These are phyloP conservation scores for Pleuronectes platessa DNA, from an alignment of 2,113 vertebrate species.

Conservation along the genomic window DNA sequence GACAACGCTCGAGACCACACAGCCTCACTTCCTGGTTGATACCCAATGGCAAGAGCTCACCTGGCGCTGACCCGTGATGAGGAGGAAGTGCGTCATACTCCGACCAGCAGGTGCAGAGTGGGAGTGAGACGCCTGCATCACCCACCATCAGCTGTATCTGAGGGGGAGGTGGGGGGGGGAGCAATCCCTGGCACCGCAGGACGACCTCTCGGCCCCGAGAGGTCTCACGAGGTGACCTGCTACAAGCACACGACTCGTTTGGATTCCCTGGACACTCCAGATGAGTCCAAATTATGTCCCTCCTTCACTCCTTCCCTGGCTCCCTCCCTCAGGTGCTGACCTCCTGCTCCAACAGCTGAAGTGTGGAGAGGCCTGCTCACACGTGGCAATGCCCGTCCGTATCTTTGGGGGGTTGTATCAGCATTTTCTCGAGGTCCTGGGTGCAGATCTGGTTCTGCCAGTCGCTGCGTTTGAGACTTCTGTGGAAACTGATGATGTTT, in stretches of 20 bases:
- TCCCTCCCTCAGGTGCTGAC: slow-evolving; percentile 56
- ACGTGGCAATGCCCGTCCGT: slow-evolving; percentile 46
- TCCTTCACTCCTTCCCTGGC: not conserved
- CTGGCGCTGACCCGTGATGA: slow-evolving; percentile 57
- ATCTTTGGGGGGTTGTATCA: slow-evolving; percentile 24
- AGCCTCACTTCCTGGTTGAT: slow-evolving; percentile 54
- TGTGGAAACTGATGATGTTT: slow-evolving; percentile 63
- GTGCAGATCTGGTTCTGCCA: slow-evolving; percentile 3
- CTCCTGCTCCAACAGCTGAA: slow-evolving; percentile 56
- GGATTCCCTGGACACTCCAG: slow-evolving; percentile 60
- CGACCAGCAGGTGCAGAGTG: slow-evolving; percentile 55
- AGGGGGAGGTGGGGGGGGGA: not conserved
- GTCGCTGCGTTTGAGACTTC: slow-evolving; percentile 45
- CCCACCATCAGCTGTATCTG: slow-evolving; percentile 38
- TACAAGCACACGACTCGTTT: slow-evolving; percentile 75
- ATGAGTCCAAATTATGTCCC: slow-evolving; percentile 36
- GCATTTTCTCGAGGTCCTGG: slow-evolving; percentile 41
- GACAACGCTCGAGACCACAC: slow-evolving; percentile 54
- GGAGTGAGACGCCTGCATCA: slow-evolving; percentile 29
- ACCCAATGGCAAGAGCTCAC: slow-evolving; percentile 64
- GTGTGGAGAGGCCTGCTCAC: slow-evolving; percentile 43
- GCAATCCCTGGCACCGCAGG: slow-evolving; percentile 27
- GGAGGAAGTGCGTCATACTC: slow-evolving; percentile 51
- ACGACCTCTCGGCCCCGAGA: slow-evolving; percentile 39
- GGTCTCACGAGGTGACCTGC: slow-evolving; percentile 55